These are phyloP conservation scores for Encarsia formosa DNA, from an alignment of 2,888 invertebrate species.

Conservation along the genomic window DNA sequence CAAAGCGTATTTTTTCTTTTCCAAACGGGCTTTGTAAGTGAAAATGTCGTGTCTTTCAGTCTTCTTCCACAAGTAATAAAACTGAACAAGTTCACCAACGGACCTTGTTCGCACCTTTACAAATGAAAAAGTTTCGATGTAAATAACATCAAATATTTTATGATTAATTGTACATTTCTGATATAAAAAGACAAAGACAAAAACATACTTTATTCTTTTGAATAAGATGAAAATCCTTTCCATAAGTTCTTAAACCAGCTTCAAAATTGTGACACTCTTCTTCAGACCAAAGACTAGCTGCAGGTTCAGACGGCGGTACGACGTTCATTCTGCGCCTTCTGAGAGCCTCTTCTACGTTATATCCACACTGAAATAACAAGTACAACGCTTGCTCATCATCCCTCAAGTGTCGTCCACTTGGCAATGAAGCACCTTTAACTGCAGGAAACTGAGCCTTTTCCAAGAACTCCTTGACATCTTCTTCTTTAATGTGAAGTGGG, in stretches of 20 bases:
- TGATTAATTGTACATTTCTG: not conserved
- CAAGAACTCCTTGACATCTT: slow-evolving; percentile 77
- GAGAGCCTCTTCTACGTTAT: slow-evolving; percentile 90
- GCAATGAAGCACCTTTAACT: slow-evolving; percentile 56
- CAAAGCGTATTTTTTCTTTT: slow-evolving; percentile 87
- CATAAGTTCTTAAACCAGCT: slow-evolving; percentile 85
- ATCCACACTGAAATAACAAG: slow-evolving; percentile 87
- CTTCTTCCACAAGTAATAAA: slow-evolving; percentile 97
- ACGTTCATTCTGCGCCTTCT: slow-evolving; percentile 73
- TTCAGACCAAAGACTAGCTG: slow-evolving; percentile 90
- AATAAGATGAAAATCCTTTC: slow-evolving; percentile 94
- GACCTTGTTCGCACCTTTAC: slow-evolving; percentile 79
- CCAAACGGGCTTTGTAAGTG: slow-evolving; percentile 81
- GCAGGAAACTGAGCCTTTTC: slow-evolving; percentile 54
- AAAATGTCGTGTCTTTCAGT: slow-evolving; percentile 93
- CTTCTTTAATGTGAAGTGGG: slow-evolving; percentile 70
- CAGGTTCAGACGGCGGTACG: slow-evolving; percentile 62
- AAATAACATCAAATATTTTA: not conserved
- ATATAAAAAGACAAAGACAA: not conserved
- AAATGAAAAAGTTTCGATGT: not conserved
- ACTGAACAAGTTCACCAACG: slow-evolving; percentile 94
- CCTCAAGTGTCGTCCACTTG: slow-evolving; percentile 71
- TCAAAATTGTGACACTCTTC: slow-evolving; percentile 97
- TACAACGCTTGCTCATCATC: slow-evolving; percentile 90
- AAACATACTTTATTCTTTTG: slow-evolving; percentile 77